Evolutionary conservation across 2,888 invertebrate genomes (phyloP).

Genomic region (Adela reaumurella): DNA sequence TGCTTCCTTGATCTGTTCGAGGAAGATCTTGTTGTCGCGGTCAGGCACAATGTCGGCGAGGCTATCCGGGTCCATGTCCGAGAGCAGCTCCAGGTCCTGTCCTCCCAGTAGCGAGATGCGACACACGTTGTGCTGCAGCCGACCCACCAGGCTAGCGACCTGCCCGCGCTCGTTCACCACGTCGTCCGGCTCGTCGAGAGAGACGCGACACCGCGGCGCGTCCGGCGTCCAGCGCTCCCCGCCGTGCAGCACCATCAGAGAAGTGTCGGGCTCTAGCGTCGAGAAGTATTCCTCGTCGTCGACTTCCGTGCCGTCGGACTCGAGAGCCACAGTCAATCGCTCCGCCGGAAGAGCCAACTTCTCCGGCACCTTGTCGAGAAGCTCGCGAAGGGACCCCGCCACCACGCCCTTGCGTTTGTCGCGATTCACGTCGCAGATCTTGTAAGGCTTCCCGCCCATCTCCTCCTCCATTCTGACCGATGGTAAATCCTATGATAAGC

Average conservation of each 20-base stretch:
- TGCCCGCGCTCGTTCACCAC: conserved; percentile 53
- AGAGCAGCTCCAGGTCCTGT: conserved; percentile 77
- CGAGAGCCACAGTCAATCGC: conserved; percentile 78
- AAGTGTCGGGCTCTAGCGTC: conserved; percentile 83
- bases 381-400: conserved; percentile 73
- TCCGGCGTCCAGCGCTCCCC: conserved; percentile 72
- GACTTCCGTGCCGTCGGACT: conserved; percentile 91
- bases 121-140: conserved; percentile 75
- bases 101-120: conserved; percentile 82
- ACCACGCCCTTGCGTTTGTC: conserved; percentile 81
- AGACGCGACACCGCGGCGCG: conserved; percentile 60
- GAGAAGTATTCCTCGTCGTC: conserved; percentile 95
- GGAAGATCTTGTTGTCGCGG: conserved; percentile 69
- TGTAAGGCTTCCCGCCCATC: conserved; percentile 63
- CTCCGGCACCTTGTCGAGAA: conserved; percentile 70
- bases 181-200: conserved; percentile 59
- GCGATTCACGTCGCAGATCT: conserved; percentile 75
- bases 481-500: too few relatives aligned
- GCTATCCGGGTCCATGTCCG: conserved; percentile 88
- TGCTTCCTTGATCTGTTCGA: conserved; percentile 79
- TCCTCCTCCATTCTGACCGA: conserved; percentile 52
- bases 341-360: conserved; percentile 64
- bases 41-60: conserved; percentile 76
- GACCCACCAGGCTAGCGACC: conserved; percentile 71
- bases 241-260: conserved; percentile 75